A percentile compares a stretch with the other conserved stretches of the same genome.
Evolutionary conservation across 2,888 invertebrate genomes (phyloP).

Genomic region (Julus scanicus): DNA sequence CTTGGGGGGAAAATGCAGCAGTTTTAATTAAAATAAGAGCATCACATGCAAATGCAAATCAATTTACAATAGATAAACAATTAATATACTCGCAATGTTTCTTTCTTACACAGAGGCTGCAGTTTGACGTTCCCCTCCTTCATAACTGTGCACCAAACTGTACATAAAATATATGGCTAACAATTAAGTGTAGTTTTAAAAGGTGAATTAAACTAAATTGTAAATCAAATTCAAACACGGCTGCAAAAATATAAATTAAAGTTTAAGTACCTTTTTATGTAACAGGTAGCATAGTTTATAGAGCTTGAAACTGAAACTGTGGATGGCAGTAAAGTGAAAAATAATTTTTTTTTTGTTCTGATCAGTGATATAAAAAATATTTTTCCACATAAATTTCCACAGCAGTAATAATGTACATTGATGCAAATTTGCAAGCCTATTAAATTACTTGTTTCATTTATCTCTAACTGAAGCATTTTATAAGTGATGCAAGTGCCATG

Average conservation of each 20-base stretch:
- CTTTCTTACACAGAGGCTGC: neutral
- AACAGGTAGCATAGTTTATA: neutral
- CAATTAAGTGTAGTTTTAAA: slow-evolving; percentile 24
- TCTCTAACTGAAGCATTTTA: neutral
- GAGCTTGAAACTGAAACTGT: slow-evolving; percentile 5
- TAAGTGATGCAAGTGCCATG: neutral
- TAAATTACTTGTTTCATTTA: neutral
- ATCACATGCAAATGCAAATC: slow-evolving; percentile 17
- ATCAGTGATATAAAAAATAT: slow-evolving; percentile 30
- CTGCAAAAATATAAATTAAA: slow-evolving; percentile 34
- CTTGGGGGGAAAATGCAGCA: slow-evolving; percentile 24
- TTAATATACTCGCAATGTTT: neutral
- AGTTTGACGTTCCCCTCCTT: neutral
- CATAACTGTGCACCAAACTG: neutral
- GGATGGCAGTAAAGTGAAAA: slow-evolving; percentile 47
- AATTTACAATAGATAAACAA: slow-evolving; percentile 37
- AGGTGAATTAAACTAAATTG: neutral
- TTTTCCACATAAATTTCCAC: slow-evolving; percentile 20
- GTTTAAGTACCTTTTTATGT: neutral
- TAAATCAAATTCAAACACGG: slow-evolving; percentile 11
- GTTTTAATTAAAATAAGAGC: neutral
- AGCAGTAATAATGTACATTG: slow-evolving; percentile 37
- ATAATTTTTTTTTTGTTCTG: slow-evolving; percentile 37
- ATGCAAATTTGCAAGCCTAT: neutral
- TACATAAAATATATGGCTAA: neutral